A percentile compares a stretch with the other conserved stretches of the same genome.
Conservation (phyloP, 2,797 vertebrate genomes). For the Pseudomugil tenellus region DNA sequence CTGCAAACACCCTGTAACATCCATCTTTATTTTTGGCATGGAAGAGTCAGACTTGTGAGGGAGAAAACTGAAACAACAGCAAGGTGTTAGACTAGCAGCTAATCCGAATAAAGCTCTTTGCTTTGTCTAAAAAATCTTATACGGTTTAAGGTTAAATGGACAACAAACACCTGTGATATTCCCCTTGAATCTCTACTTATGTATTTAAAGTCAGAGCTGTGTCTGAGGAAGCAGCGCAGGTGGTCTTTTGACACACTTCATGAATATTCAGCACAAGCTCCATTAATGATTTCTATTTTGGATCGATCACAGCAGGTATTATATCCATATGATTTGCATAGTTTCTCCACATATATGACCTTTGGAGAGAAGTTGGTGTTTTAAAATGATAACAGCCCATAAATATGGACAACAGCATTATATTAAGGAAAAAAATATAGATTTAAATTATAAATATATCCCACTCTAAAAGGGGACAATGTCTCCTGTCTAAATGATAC, state of each 20-base stretch:
- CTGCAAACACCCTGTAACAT: too few relatives aligned
- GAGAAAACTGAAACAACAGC: too few relatives aligned
- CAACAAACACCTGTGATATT: conserved; percentile 5
- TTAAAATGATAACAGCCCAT: background rate
- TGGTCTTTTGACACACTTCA: background rate
- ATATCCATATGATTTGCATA: background rate
- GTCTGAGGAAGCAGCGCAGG: background rate
- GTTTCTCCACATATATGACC: background rate
- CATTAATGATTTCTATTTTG: background rate
- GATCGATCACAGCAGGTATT: conserved; percentile 17
- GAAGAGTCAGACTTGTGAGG: too few relatives aligned
- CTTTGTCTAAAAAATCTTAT: background rate
- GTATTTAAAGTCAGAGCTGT: conserved; percentile 5
- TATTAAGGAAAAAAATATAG: background rate
- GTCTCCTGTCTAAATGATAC: background rate
- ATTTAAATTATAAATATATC: background rate
- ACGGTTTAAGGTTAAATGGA: background rate
- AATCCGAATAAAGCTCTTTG: background rate
- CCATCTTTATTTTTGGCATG: too few relatives aligned
- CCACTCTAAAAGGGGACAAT: background rate
- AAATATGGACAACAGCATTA: background rate
- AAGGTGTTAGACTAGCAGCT: background rate
- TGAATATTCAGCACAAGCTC: conserved; percentile 40
- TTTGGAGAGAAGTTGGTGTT: background rate
- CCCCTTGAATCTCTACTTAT: conserved; percentile 2